Evolutionary conservation across 2,797 vertebrate species (phyloP).

Genomic region (Heteromormyrus szaboi): DNA sequence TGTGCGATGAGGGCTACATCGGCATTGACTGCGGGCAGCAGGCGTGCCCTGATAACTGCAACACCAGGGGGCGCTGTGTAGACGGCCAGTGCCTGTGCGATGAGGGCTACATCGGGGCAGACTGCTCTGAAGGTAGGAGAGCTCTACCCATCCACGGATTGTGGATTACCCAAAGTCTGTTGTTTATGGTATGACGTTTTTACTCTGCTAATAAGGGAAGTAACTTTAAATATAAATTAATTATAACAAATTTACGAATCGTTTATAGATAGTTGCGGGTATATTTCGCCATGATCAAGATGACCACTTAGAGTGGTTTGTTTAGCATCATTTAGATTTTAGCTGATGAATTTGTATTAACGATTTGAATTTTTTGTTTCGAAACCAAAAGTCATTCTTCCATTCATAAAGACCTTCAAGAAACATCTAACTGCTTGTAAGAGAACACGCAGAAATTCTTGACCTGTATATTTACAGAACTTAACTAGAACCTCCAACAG

Average conservation of each 20-base stretch:
- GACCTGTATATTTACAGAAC: background rate
- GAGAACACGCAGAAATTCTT: background rate
- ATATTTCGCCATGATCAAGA: background rate
- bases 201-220: background rate
- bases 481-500: background rate
- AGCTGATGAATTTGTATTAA: background rate
- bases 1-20: slow-evolving; percentile 73
- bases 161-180: background rate
- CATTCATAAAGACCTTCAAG: background rate
- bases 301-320: background rate
- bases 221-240: background rate
- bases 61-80: slow-evolving; percentile 53
- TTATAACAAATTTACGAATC: background rate
- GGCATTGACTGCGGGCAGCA: slow-evolving; percentile 67
- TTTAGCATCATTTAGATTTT: background rate
- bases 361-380: background rate
- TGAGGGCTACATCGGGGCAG: slow-evolving; percentile 57
- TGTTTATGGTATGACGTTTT: background rate
- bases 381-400: background rate
- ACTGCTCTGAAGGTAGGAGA: slow-evolving; percentile 71
- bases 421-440: background rate
- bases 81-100: slow-evolving; percentile 64
- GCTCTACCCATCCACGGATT: background rate
- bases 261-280: background rate
- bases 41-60: slow-evolving; percentile 71